Evolutionary conservation across 2,113 vertebrate genomes (phyloP).

Genomic region (Fukomys damarensis): DNA sequence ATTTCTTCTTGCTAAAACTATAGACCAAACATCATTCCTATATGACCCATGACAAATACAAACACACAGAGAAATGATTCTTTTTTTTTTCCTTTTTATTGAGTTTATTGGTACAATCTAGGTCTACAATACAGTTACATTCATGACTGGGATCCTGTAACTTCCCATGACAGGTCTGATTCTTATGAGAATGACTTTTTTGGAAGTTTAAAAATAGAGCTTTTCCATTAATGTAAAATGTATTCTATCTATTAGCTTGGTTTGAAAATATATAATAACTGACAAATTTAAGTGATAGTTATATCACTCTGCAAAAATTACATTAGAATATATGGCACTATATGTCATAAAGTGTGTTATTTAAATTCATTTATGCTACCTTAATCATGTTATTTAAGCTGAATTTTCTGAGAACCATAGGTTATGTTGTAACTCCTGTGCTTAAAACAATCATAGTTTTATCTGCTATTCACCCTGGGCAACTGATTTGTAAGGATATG

Average conservation of each 20-base stretch:
- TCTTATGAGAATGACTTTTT: background rate
- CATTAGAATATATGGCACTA: background rate
- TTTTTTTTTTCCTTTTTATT: no score
- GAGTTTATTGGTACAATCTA: no score
- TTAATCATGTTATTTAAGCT: background rate
- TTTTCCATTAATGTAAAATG: background rate
- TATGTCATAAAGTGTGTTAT: background rate
- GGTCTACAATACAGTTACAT: no score
- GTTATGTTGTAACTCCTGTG: background rate
- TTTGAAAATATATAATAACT: background rate
- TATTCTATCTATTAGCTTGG: background rate
- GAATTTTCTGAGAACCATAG: slow-evolving; percentile 18
- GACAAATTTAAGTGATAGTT: slow-evolving; percentile 38
- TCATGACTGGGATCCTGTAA: no score
- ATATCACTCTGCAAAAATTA: slow-evolving; percentile 26
- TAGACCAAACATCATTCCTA: background rate
- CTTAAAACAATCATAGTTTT: background rate
- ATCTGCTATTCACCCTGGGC: background rate
- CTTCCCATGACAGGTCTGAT: no score
- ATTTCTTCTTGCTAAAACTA: background rate
- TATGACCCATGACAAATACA: background rate
- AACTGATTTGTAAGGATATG: background rate
- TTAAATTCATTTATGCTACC: background rate
- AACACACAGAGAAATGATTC: background rate
- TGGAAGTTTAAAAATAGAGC: background rate